Base-by-base conservation (phyloP, 35 echinoderm and acorn worm genomes). In the Ophiothrix spiculata region DNA sequence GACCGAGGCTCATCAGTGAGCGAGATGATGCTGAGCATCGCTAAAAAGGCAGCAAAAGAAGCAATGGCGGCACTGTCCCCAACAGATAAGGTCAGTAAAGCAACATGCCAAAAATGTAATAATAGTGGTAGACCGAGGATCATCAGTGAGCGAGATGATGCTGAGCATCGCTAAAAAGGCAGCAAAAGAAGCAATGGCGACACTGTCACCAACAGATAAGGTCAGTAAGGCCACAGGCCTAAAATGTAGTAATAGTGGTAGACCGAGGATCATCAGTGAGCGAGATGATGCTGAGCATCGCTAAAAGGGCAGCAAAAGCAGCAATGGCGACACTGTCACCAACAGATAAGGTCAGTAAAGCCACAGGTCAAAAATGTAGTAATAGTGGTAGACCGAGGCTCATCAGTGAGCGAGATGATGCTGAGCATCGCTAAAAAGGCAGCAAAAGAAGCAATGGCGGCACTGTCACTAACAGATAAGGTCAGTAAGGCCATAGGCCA, bases 301-400 rank as follows among this genome's bases (percentile, higher is more conserved):
- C n/a, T n/a, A n/a, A n/a, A n/a, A n/a, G n/a, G n/a, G n/a, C n/a
- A 49, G 19, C 42, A 49, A 49, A 6, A 49, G 42, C 42, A 49
- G 42, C 42, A 49, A 19, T 49, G 6, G 42, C 42, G 19, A 19
- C 42, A 49, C 42, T 49, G 6, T 49, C 42, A 49, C 6, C 42
- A 10, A 10, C 42, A 49, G 19, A 49, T 49, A 10, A 49, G 42
- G 6, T 49, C 91, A 13, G 89, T 99, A 34, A 80, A 89, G 54
- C 96, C 96, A 4, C 77, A 82, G 34, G 32, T 82, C 31, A 94
- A 90, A 33, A 76, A 94, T 76, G 81, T 99, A 11, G 86, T 99
- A 14, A 99, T 99, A 56, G 42, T 99, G 73, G 89, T 99, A 36
- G 96, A 99, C 83, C 64, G 86, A 23, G 96, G 96, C 1, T 99